Conservation (phyloP, 2,888 invertebrate species). For the Ophioninae sp. region DNA sequence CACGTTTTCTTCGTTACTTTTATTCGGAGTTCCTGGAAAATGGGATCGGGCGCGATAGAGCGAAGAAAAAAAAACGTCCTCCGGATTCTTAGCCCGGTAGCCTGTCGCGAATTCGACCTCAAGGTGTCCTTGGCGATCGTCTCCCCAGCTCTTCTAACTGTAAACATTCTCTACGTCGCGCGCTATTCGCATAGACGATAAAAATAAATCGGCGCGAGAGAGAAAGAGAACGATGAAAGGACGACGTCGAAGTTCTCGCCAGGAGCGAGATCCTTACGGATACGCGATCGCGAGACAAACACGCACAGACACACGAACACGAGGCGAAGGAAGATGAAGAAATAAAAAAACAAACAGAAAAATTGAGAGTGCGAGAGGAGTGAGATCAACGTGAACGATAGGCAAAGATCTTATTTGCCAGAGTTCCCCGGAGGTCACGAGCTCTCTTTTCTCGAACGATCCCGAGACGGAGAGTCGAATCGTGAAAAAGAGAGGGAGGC, state of each 20-base stretch:
- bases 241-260: conserved; percentile 11
- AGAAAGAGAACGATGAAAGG: background rate
- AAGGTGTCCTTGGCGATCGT: conserved; percentile 50
- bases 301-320: background rate
- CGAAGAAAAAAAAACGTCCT: background rate
- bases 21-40: background rate
- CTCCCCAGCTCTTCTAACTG: conserved; percentile 43
- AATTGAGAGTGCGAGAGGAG: background rate
- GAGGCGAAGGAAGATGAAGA: conserved; percentile 18
- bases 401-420: conserved; percentile 58
- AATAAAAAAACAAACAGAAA: conserved; percentile 27
- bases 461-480: background rate
- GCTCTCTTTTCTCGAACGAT: conserved; percentile 42
- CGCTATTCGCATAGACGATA: conserved; percentile 15
- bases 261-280: conserved; percentile 24
- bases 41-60: background rate
- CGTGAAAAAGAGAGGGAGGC: conserved; percentile 1
- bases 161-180: conserved; percentile 37
- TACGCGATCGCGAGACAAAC: conserved; percentile 19
- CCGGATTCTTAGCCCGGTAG: background rate
- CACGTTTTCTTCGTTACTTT: background rate
- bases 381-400: conserved; percentile 59
- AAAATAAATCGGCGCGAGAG: background rate
- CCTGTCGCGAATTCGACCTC: conserved; percentile 18
- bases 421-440: conserved; percentile 51